Base-by-base conservation (phyloP, 2,888 invertebrate species). In the Polydrusus cervinus region DNA sequence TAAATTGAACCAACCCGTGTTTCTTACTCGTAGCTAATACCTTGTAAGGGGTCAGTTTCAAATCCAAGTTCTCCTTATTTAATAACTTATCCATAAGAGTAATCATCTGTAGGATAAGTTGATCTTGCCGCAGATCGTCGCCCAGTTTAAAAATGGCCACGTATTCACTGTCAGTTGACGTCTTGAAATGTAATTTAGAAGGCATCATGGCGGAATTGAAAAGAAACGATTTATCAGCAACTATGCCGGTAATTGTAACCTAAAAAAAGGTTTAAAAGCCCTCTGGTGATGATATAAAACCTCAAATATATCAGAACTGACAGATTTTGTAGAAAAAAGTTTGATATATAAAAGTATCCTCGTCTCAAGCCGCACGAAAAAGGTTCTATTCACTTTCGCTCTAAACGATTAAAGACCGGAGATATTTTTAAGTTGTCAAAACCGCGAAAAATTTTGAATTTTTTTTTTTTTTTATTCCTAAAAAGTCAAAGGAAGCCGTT, bases 151-250 rank as follows among this genome's bases (percentile, higher is more conserved):
- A 99, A 77, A 99, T 98, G 0, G 98, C 95, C 14, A 96, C 94
- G 87, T 98, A 99, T 83, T 96, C 95, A 43, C 91, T 90, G 47
- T 93, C 93, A 74, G 93, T 92, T 0, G 93, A 92, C 0, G 96
- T 96, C 13, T 94, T 88, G 86, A 99, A 98, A 0, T 97, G 95
- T 60, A 99, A 88, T 84, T 93, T 92, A 13, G 96, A 95, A 1
- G 99, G 99, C 97, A 97, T 98, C 70, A 98, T 89, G 0, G 97
- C 96, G 40, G 98, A 98, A 87, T 99, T 99, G 88, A 99, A 99
- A 0, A 99, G 89, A 57, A 94, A 94, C 0, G 98, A 97, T 82
- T 96, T 95, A 81, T 95, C 93, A 0, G 97, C 93, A 65, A 96
- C 90, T 51, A 99, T 96, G 9, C 96, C 96, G 84, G 93, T 94